Evolutionary conservation across 2,888 invertebrate genomes (phyloP), one percentile per base, ranked within the genome.

Genomic region (Calameuta filiformis): DNA sequence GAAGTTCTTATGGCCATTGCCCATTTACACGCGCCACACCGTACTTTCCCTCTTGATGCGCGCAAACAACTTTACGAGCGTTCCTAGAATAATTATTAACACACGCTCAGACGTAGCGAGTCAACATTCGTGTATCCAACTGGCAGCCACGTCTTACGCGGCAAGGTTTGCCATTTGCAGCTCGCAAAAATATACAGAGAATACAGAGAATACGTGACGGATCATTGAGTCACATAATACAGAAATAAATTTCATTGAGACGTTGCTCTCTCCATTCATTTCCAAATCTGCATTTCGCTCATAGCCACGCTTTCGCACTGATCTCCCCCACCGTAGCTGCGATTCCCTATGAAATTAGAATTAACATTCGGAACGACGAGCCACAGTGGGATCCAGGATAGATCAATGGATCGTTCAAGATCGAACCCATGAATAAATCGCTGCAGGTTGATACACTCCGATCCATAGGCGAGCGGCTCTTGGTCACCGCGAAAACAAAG

Each of bases 51-150:
- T 56, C 56, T 56, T 56, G 56, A 56, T 68, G 74, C 68, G 78
- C 74, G 78, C 77, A 81, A 81, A 81, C 80, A 80, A 81, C 56
- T 56, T 73, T 79, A 80, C 79, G 79, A 75, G 33, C 73, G 37
- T 75, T 77, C 75, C 69, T 37, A 75, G 73, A 75, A 79, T 77
- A 81, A 79, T 81, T 77, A 78, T 75, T 76, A 78, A 81, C 76
- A 78, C 79, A 76, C 79, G 73, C 75, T 23, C 73, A 73, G 12
- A 9, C 69, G 37, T 3, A 6, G 31, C 31, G 12, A 35, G 6
- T 30, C 37, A 12, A 30, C 34, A 31, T 31, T 31, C 34, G n/a
- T 15, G 12, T 12, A 35, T 33, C 56, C 40, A 30, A 73, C 12
- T 11, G 23, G 12, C n/a, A 68, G n/a, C 73, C 34, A 69, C 73